A percentile compares a stretch with the other conserved stretches of the same genome.
These are phyloP conservation scores for Piscicola geometra DNA, from an alignment of 2,888 invertebrate genomes.

Conservation along the genomic window DNA sequence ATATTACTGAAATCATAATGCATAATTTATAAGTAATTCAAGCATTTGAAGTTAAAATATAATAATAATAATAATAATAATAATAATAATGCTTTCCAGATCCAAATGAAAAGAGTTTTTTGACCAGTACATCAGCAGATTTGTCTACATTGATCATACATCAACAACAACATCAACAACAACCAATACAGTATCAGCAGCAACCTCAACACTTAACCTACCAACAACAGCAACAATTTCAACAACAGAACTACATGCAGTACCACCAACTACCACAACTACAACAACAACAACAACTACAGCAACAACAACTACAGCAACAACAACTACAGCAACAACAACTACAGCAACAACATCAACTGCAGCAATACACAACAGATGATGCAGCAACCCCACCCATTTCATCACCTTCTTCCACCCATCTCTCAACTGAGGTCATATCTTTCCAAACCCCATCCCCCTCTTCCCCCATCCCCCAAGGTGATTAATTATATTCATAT, in stretches of 20 bases:
- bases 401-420: not conserved
- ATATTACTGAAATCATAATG: too few relatives aligned
- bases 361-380: not conserved
- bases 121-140: not conserved
- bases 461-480: not conserved
- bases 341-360: not conserved
- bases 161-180: not conserved
- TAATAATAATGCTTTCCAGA: not conserved
- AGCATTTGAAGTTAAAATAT: too few relatives aligned
- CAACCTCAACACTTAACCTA: not conserved
- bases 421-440: not conserved
- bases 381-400: not conserved
- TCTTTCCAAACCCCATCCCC: not conserved
- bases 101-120: too few relatives aligned
- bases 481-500: too few relatives aligned
- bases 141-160: not conserved
- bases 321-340: slow-evolving; percentile 6
- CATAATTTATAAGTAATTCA: too few relatives aligned
- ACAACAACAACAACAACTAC: slow-evolving; percentile 14
- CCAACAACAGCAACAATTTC: not conserved
- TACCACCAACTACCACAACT: not conserved
- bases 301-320: not conserved
- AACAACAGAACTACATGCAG: not conserved
- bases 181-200: not conserved
- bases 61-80: too few relatives aligned